A percentile compares a stretch with the other conserved stretches of the same genome.
These are phyloP conservation scores for Murina feae DNA, from an alignment of 2,113 vertebrate genomes.

Conservation along the genomic window DNA sequence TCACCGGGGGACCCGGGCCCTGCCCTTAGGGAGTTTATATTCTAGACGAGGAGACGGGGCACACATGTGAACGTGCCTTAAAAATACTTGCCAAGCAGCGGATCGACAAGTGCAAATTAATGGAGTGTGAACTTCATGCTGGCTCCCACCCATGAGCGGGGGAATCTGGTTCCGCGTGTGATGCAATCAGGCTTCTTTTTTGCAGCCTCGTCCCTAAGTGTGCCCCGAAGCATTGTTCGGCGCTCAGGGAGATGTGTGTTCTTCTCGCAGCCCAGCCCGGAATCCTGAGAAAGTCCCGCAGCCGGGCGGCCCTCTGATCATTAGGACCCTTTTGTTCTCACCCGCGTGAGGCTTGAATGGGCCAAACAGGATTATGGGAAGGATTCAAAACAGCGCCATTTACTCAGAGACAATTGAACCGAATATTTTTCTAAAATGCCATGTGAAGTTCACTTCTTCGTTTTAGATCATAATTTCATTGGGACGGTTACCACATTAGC, in stretches of 20 bases:
- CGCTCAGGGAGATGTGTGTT: slow-evolving; percentile 67
- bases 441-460: slow-evolving; percentile 7
- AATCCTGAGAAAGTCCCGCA: slow-evolving; percentile 54
- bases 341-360: background rate
- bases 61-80: slow-evolving; percentile 49
- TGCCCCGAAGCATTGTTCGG: slow-evolving; percentile 72
- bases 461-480: slow-evolving; percentile 2
- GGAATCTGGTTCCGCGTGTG: slow-evolving; percentile 67
- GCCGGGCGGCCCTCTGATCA: slow-evolving; percentile 34
- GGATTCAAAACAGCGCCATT: slow-evolving; percentile 29
- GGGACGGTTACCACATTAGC: slow-evolving; percentile 26
- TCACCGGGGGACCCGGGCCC: slow-evolving; percentile 32
- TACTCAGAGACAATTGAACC: slow-evolving; percentile 19
- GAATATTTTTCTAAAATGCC: slow-evolving; percentile 33
- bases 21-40: slow-evolving; percentile 69
- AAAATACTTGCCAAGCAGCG: slow-evolving; percentile 64
- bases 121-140: slow-evolving; percentile 75
- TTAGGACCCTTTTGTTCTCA: slow-evolving; percentile 53
- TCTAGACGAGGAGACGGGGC: slow-evolving; percentile 47
- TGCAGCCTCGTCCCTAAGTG: slow-evolving; percentile 64
- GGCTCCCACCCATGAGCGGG: slow-evolving; percentile 62
- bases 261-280: slow-evolving; percentile 59
- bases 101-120: slow-evolving; percentile 75
- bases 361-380: slow-evolving; percentile 31
- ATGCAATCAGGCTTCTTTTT: slow-evolving; percentile 64